Conservation (phyloP, 2,797 vertebrate species). For the Oreochromis grahami region DNA sequence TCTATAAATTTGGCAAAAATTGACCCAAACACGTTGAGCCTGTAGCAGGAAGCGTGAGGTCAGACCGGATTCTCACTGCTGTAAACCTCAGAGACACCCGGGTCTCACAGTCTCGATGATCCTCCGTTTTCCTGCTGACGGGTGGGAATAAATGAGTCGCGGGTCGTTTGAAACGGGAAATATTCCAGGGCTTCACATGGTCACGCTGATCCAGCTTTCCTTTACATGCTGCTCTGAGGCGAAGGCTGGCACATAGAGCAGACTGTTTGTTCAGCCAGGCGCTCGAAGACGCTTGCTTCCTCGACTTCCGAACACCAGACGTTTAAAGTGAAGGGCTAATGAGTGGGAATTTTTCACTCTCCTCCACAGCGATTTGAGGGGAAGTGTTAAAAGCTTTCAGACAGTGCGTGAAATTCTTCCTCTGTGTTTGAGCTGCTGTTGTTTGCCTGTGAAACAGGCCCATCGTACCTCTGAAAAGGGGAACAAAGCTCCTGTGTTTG, state of each 20-base stretch:
- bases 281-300: background rate
- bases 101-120: background rate
- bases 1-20: background rate
- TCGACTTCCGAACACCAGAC: background rate
- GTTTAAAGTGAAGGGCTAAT: background rate
- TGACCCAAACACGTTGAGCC: background rate
- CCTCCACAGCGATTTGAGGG: background rate
- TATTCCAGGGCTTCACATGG: background rate
- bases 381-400: slow-evolving; percentile 39
- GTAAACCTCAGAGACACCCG: background rate
- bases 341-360: slow-evolving; percentile 2
- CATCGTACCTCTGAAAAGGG: background rate
- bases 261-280: background rate
- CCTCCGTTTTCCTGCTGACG: background rate
- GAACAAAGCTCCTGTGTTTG: slow-evolving; percentile 5
- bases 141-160: background rate
- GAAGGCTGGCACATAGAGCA: background rate
- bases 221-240: background rate
- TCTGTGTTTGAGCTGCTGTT: slow-evolving; percentile 1
- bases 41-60: background rate
- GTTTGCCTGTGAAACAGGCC: slow-evolving; percentile 26
- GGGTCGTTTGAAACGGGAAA: background rate
- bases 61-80: rapidly evolving
- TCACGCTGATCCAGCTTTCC: background rate
- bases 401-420: slow-evolving; percentile 40